Evolutionary conservation across 2,797 vertebrate genomes (phyloP).

Genomic region (Scarus forsteni): DNA sequence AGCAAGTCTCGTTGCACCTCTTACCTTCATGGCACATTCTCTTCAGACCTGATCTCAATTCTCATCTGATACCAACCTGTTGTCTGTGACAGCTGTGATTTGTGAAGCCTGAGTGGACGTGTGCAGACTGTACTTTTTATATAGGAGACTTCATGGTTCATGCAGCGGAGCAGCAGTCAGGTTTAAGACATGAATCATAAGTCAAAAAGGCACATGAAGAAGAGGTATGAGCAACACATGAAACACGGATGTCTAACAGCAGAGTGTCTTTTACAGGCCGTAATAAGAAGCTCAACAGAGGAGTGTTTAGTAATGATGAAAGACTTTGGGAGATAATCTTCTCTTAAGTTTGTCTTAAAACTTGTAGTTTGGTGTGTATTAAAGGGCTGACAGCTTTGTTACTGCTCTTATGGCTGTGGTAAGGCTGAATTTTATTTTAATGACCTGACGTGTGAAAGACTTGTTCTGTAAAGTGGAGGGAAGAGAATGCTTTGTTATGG

Average conservation of each 20-base stretch:
- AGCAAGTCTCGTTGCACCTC: not conserved
- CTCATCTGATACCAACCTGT: slow-evolving; percentile 50
- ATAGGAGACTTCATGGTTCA: not conserved
- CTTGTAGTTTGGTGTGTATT: slow-evolving; percentile 17
- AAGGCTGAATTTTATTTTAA: slow-evolving; percentile 14
- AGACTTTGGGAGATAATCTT: slow-evolving; percentile 23
- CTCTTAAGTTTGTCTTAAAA: slow-evolving; percentile 17
- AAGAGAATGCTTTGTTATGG: not conserved
- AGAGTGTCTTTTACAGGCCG: slow-evolving; percentile 2
- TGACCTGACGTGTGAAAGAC: slow-evolving; percentile 1
- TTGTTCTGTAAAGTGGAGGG: not conserved
- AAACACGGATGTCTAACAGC: slow-evolving; percentile 8
- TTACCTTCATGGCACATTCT: slow-evolving; percentile 1
- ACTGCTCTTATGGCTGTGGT: slow-evolving; percentile 2
- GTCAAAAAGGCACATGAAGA: slow-evolving; percentile 11
- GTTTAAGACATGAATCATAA: slow-evolving; percentile 28
- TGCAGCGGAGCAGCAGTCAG: slow-evolving; percentile 27
- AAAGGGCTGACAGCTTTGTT: slow-evolving; percentile 26
- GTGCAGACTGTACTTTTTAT: not conserved
- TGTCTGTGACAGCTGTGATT: slow-evolving; percentile 45
- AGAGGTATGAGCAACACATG: not conserved
- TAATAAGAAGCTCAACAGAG: slow-evolving; percentile 1
- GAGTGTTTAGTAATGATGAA: slow-evolving; percentile 20
- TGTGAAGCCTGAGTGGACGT: slow-evolving; percentile 41
- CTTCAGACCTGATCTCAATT: slow-evolving; percentile 24